A percentile compares a stretch with the other conserved stretches of the same genome.
Conservation (phyloP, 2,797 vertebrate genomes). For the Mormyrus hasselquistii region DNA sequence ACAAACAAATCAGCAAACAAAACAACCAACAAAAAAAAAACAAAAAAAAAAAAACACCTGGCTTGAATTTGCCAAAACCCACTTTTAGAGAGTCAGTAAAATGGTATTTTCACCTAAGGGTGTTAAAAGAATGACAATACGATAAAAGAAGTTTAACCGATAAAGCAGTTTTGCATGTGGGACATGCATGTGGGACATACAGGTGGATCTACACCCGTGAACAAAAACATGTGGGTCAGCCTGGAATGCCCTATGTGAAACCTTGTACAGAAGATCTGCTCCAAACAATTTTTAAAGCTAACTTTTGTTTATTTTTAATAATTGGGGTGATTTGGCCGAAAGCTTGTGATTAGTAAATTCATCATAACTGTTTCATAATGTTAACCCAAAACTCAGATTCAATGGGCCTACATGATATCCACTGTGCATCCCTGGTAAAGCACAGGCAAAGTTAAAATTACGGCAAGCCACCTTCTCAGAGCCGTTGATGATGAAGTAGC, state of each 20-base stretch:
- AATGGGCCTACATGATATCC: background rate
- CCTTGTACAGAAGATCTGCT: background rate
- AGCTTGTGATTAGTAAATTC: background rate
- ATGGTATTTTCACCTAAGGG: background rate
- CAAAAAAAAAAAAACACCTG: background rate
- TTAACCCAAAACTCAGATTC: background rate
- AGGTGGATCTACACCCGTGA: background rate
- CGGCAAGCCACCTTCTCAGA: constrained; percentile 78
- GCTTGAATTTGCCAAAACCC: background rate
- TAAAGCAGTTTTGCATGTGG: background rate
- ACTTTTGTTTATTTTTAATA: background rate
- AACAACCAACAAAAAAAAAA: too few relatives aligned
- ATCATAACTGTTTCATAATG: background rate
- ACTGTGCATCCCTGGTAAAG: background rate
- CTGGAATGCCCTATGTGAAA: background rate
- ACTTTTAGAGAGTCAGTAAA: background rate
- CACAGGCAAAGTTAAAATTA: background rate
- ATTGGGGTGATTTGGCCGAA: background rate
- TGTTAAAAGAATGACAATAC: background rate
- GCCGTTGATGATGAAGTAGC: constrained; percentile 98
- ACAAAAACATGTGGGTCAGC: background rate
- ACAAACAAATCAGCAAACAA: too few relatives aligned
- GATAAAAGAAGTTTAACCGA: background rate
- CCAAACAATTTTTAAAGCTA: background rate
- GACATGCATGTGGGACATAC: background rate